These are phyloP conservation scores for Stegodyphus dumicola DNA, from an alignment of 1,140 invertebrate genomes.

Conservation along the genomic window DNA sequence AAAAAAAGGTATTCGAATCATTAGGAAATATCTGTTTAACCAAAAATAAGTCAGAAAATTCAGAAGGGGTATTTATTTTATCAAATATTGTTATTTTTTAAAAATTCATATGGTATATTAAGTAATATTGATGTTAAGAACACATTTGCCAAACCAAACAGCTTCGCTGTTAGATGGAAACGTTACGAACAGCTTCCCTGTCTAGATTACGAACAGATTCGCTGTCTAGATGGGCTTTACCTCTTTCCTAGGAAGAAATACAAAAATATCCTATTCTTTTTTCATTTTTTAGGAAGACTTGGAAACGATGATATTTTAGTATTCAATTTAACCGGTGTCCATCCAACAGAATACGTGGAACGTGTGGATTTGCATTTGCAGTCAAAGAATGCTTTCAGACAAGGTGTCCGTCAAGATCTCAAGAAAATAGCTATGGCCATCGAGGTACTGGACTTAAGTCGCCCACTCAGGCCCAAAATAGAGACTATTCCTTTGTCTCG, in stretches of 20 bases:
- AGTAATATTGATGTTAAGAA: too few species aligned
- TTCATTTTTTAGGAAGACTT: constrained; percentile 32
- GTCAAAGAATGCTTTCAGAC: constrained; percentile 63
- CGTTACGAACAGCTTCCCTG: too few species aligned
- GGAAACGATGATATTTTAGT: constrained; percentile 62
- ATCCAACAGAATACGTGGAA: constrained; percentile 65
- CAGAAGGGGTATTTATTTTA: too few species aligned
- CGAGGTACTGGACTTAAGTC: constrained; percentile 65
- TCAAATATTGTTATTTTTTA: too few species aligned
- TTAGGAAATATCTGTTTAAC: too few species aligned
- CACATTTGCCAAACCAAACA: too few species aligned
- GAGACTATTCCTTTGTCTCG: constrained; percentile 63
- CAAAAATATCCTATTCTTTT: neutral
- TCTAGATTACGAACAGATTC: too few species aligned
- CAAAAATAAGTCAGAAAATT: too few species aligned
- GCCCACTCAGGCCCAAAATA: constrained; percentile 64
- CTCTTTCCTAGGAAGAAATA: neutral
- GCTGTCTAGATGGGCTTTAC: too few species aligned
- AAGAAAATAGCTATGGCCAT: constrained; percentile 62
- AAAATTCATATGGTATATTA: too few species aligned
- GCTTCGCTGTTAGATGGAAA: too few species aligned
- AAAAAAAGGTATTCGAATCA: too few species aligned
- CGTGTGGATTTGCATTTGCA: constrained; percentile 68
- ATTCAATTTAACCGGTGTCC: constrained; percentile 68
- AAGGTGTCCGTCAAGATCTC: constrained; percentile 57